phyloP scores from a whole-genome alignment of 2,888 invertebrate genomes.

The Prosapia bicincta region DNA sequence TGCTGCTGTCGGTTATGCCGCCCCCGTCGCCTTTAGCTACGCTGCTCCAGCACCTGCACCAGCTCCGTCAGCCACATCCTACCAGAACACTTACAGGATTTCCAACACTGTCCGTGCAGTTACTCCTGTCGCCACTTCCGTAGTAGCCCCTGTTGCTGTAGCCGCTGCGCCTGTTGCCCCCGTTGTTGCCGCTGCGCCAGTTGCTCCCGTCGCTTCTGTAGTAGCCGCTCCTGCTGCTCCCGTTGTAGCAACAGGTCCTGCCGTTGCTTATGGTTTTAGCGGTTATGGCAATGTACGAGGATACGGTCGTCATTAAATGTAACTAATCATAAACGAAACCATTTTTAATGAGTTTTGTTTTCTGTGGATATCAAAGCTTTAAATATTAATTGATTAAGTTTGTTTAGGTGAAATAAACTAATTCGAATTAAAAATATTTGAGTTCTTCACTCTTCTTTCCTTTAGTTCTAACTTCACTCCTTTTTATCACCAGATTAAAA shows the following conservation, averaged over 20 bases:
- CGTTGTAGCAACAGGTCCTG: neutral
- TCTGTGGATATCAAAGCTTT: too few species aligned
- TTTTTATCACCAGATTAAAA: too few species aligned
- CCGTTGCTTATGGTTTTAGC: neutral
- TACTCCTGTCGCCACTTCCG: slow-evolving; percentile 1
- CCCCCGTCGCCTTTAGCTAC: neutral
- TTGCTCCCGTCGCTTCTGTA: neutral
- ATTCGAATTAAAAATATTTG: too few species aligned
- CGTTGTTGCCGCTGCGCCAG: neutral
- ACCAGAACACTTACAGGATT: slow-evolving; percentile 14
- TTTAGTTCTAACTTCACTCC: too few species aligned
- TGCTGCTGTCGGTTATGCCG: neutral
- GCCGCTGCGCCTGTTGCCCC: neutral
- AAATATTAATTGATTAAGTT: neutral
- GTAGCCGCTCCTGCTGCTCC: neutral
- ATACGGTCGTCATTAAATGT: neutral
- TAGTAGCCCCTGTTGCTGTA: neutral
- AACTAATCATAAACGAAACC: neutral
- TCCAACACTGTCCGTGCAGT: slow-evolving; percentile 8
- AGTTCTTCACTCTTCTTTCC: too few species aligned
- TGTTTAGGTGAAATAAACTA: neutral
- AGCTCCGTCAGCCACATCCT: slow-evolving; percentile 43
- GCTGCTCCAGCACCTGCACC: neutral
- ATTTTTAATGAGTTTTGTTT: too few species aligned
- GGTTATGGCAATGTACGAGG: neutral